Base-by-base conservation (phyloP, 2,888 invertebrate genomes). In the Diachrysia chrysitis region DNA sequence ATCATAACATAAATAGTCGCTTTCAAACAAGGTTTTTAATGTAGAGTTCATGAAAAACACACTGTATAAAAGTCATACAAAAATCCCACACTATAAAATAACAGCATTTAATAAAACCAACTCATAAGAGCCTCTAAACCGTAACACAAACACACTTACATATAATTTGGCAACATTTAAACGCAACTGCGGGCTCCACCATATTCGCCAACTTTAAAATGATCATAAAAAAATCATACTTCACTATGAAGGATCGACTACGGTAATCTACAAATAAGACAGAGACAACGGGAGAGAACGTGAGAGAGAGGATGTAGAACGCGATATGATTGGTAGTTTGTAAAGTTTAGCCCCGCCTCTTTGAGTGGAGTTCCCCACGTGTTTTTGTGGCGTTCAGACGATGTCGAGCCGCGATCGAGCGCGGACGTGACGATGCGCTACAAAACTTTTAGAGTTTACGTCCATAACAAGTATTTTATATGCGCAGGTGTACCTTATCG, bases 161-260 rank as follows among this genome's bases (percentile, higher is more conserved):
- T 82, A 83, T 82, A 86, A 85, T 86, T 87, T 85, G 81, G 84
- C 86, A 82, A 85, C 86, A 87, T 87, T 87, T 82, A 84, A 87
- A 84, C 82, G 77, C 82, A 14, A 82, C 66, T 81, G 77, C 63
- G 67, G 60, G 72, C 68, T 73, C 81, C 82, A 80, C 86, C 86
- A 85, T 87, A 87, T 87, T 88, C 82, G 82, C 80, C 78, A 84
- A 90, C 90, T 90, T 90, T 91, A 85, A 87, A 90, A 91, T 83
- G 81, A 85, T 89, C 83, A 90, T 91, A 91, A 93, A 92, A 80
- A 92, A 92, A 91, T 88, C 89, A 90, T 89, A 87, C 87, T 86
- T 83, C 85, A 85, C 87, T 89, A 91, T 92, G 91, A 93, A 92
- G 87, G 90, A 92, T 92, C 90, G 91, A 90, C 89, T 90, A 86